Base-by-base conservation (phyloP, 2,888 invertebrate genomes). In the Chalcosyrphus nemorum region DNA sequence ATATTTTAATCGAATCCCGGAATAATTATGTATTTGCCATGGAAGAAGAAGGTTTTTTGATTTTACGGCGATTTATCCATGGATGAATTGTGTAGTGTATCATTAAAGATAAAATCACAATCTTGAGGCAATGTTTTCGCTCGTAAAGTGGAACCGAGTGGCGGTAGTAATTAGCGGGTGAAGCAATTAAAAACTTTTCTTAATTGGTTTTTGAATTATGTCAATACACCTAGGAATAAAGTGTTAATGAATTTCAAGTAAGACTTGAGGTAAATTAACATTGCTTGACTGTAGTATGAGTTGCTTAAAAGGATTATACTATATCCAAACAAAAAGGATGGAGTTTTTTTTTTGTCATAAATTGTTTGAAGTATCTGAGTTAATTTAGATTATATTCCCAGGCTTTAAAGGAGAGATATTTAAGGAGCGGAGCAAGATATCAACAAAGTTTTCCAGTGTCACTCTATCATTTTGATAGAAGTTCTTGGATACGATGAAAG, bases 101-200 rank as follows among this genome's bases (percentile, higher is more conserved):
- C 52, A 35, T 56, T 61, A 65, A 54, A 66, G 76, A 72, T 59
- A n/a, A 11, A 38, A 65, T 72, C 57, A n/a, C n/a, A 65, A 57
- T 32, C 35, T 70, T 52, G 35, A 29, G 7, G 32, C 5, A 41
- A 27, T 32, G 29, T 21, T 47, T 1, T 45, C 57, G 13, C 24
- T 27, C 9, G 7, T 27, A 24, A 41, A 38, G 54, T 6, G 9
- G 17, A 47, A 43, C 15, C 35, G 6, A n/a, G n/a, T 29, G 19
- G 21, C 24, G 17, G 19, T 17, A 24, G 27, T 72, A 72, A 72
- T 82, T 72, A 77, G 43, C 35, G 61, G 41, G 35, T 61, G 65
- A 82, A 56, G 66, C 66, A 72, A 82, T 72, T 77, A 63, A 77
- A 77, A 82, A 82, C 45, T 82, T 82, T 52, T 52, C 52, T 21